Base-by-base conservation (phyloP, 2,888 invertebrate species). In the Hemaris fuciformis region DNA sequence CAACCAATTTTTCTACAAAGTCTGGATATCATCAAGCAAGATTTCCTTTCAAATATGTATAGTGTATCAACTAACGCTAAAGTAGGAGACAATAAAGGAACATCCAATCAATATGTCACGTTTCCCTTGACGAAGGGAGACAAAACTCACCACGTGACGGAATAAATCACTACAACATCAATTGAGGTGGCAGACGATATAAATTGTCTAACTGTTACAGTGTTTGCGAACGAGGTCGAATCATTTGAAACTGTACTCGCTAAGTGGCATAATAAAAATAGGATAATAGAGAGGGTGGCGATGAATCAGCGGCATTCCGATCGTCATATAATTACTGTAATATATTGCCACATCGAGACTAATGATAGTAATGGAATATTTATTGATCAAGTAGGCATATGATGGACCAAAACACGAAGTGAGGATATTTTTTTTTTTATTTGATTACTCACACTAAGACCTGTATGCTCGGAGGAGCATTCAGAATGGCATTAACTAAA, bases 151-250 rank as follows among this genome's bases (percentile, higher is more conserved):
- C 22, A 34, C 46, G 34, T 34, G 23, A 46, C 31, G 27, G 10
- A 18, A 46, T 46, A 46, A 20, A 38, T 59, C 46, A 38, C 34
- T 48, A 13, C 18, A 20, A 31, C 20, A 46, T 38, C 59, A 59
- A 59, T 48, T 48, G 46, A 38, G 5, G 23, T 8, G 38, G 59
- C 10, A 25, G 46, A 25, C 46, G 22, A 10, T 27, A 62, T 62
- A 65, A 63, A 64, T 59, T 53, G 64, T 68, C 68, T 59, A 70
- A 65, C 69, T 66, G 62, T 65, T 62, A 64, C 62, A 57, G 57
- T 64, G n/a, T n/a, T n/a, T 56, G 53, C 43, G 57, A 53, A 60
- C 66, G 66, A 74, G 74, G 74, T 67, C 74, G 48, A 68, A 70
- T 70, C 72, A 75, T 66, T 75, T 73, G 67, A 69, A 64, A 65